phyloP scores from a whole-genome alignment of 2,797 vertebrate species.

The Melanogrammus aeglefinus region DNA sequence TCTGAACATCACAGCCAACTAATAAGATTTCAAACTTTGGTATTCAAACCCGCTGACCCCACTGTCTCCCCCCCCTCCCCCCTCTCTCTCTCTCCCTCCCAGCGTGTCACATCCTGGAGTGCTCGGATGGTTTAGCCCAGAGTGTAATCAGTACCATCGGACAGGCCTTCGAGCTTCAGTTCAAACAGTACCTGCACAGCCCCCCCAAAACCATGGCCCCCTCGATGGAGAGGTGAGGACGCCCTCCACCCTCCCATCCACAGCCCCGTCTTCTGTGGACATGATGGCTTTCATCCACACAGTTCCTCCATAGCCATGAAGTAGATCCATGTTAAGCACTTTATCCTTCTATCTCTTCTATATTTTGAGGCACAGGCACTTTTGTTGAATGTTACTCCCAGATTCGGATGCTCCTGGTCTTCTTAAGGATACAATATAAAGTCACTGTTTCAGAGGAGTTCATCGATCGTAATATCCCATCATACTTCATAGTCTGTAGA shows the following conservation, averaged over 20 bases:
- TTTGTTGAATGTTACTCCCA: not conserved
- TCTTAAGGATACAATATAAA: not conserved
- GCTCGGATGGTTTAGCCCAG: conserved; percentile 90
- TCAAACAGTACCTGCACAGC: conserved; percentile 96
- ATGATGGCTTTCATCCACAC: not conserved
- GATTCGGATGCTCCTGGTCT: not conserved
- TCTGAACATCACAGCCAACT: too few species aligned
- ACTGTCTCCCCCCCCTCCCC: not conserved
- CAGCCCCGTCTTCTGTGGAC: not conserved
- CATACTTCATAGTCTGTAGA: not conserved
- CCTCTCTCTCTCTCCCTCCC: conserved; percentile 7
- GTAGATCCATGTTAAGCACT: not conserved
- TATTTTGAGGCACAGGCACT: not conserved
- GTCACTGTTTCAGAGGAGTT: not conserved
- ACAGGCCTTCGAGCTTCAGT: conserved; percentile 96
- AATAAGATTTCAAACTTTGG: not conserved
- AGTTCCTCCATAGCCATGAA: not conserved
- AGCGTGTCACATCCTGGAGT: conserved; percentile 98
- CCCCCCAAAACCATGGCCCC: conserved; percentile 83
- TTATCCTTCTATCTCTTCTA: not conserved
- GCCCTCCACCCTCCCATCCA: not conserved
- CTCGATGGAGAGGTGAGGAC: conserved; percentile 82
- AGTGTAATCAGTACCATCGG: conserved; percentile 95
- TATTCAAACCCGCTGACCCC: not conserved
- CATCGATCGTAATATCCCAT: not conserved